These are phyloP conservation scores for Drosophila sechellia DNA, from an alignment of 1,140 invertebrate species.

Conservation along the genomic window DNA sequence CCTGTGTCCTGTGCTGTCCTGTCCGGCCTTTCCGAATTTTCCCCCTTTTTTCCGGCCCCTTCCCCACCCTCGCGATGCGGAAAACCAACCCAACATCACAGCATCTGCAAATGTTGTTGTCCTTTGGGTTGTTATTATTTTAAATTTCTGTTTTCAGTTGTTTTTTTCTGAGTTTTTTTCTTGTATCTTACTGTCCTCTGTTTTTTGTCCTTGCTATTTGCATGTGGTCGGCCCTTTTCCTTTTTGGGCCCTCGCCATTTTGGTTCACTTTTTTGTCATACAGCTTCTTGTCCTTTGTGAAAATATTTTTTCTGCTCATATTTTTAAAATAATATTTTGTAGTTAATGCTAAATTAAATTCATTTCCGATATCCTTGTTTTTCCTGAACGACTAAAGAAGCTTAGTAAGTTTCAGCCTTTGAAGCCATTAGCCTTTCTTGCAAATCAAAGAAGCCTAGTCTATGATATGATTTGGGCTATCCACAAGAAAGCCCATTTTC, in stretches of 20 bases:
- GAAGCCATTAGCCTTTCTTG: too few relatives aligned
- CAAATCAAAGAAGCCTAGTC: conserved; percentile 7
- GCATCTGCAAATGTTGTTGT: conserved; percentile 81
- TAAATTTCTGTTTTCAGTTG: conserved; percentile 62
- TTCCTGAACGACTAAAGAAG: too few relatives aligned
- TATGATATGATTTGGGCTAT: conserved; percentile 5
- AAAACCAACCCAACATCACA: conserved; percentile 28
- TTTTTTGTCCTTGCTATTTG: background rate
- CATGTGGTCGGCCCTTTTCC: background rate
- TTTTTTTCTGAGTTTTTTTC: conserved; percentile 34
- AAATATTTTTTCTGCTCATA: background rate
- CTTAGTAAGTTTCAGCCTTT: too few relatives aligned
- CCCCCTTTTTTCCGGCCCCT: background rate
- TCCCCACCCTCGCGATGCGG: background rate
- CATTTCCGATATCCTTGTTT: background rate
- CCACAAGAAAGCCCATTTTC: conserved; percentile 20
- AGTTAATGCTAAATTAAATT: background rate
- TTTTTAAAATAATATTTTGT: background rate
- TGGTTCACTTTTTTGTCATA: conserved; percentile 1
- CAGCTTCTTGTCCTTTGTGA: background rate
- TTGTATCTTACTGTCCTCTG: conserved; percentile 27
- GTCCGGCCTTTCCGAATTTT: conserved; percentile 57
- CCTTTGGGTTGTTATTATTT: conserved; percentile 83
- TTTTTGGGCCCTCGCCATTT: conserved; percentile 5
- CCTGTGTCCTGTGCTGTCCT: conserved; percentile 40